Percentiles rank a stretch among this genome's conserved stretches.
These are phyloP conservation scores for Seira musarum DNA, from an alignment of 2,888 invertebrate genomes.

Conservation along the genomic window DNA sequence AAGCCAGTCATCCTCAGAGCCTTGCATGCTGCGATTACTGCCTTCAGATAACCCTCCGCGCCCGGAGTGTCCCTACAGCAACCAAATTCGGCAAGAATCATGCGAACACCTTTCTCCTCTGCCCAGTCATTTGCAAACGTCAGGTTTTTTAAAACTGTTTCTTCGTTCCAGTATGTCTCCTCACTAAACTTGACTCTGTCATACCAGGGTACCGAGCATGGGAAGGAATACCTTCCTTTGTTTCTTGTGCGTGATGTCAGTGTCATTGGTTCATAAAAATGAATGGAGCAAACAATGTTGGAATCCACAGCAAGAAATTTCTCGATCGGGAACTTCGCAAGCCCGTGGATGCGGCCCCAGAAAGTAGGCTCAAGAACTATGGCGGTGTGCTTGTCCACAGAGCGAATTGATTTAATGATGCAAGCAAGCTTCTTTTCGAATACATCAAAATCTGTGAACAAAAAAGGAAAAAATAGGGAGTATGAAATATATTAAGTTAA, in stretches of 20 bases:
- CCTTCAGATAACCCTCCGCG: slow-evolving; percentile 43
- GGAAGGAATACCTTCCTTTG: slow-evolving; percentile 43
- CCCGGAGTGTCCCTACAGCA: slow-evolving; percentile 47
- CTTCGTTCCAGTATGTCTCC: slow-evolving; percentile 27
- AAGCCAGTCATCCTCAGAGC: slow-evolving; percentile 29
- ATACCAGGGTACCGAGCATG: slow-evolving; percentile 43
- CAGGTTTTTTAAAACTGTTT: slow-evolving; percentile 24
- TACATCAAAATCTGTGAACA: not conserved
- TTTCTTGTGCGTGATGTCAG: slow-evolving; percentile 40
- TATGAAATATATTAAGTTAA: not conserved
- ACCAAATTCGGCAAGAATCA: slow-evolving; percentile 58
- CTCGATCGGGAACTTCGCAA: slow-evolving; percentile 46
- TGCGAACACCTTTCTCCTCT: slow-evolving; percentile 25
- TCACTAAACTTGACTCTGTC: slow-evolving; percentile 23
- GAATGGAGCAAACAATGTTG: slow-evolving; percentile 50
- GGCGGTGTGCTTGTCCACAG: slow-evolving; percentile 46
- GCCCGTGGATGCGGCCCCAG: slow-evolving; percentile 51
- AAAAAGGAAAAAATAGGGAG: not conserved
- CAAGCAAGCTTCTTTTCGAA: slow-evolving; percentile 7
- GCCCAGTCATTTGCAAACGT: slow-evolving; percentile 37
- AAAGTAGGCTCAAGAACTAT: slow-evolving; percentile 62
- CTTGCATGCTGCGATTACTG: slow-evolving; percentile 40
- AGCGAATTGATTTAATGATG: slow-evolving; percentile 47
- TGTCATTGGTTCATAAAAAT: slow-evolving; percentile 58
- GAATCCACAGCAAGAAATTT: slow-evolving; percentile 27